Evolutionary conservation across 2,888 invertebrate species (phyloP).

Genomic region (Fabriciana adippe): DNA sequence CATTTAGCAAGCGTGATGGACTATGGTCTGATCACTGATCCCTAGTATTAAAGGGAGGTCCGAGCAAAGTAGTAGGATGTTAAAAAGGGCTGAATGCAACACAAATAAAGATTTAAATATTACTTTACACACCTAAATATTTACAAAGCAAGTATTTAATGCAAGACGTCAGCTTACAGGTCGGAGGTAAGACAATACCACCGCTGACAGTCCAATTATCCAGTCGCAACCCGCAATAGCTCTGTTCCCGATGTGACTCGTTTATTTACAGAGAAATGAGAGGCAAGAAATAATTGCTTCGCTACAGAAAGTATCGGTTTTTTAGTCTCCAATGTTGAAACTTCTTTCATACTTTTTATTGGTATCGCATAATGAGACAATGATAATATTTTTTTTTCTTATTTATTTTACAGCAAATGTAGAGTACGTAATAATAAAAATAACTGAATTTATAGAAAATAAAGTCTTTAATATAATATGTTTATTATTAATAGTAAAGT

Average conservation of each 20-base stretch:
- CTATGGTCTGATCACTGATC: too few relatives aligned
- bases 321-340: conserved; percentile 26
- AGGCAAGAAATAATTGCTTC: conserved; percentile 52
- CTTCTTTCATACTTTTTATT: conserved; percentile 25
- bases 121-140: neutral
- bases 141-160: conserved; percentile 13
- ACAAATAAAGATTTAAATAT: neutral
- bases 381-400: neutral
- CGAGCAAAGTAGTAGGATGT: too few relatives aligned
- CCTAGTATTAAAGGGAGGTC: too few relatives aligned
- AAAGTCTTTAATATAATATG: too few relatives aligned
- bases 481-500: too few relatives aligned
- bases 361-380: conserved; percentile 12
- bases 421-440: neutral
- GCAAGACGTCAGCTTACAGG: conserved; percentile 29
- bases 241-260: conserved; percentile 41
- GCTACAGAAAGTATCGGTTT: conserved; percentile 49
- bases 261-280: conserved; percentile 51
- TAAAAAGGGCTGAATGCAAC: too few relatives aligned
- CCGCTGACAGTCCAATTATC: conserved; percentile 61
- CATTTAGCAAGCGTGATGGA: too few relatives aligned
- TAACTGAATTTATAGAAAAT: too few relatives aligned
- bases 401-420: neutral
- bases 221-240: conserved; percentile 41
- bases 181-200: conserved; percentile 35